These are phyloP conservation scores for Thymelicus lineola DNA, from an alignment of 2,888 invertebrate genomes.

Conservation along the genomic window DNA sequence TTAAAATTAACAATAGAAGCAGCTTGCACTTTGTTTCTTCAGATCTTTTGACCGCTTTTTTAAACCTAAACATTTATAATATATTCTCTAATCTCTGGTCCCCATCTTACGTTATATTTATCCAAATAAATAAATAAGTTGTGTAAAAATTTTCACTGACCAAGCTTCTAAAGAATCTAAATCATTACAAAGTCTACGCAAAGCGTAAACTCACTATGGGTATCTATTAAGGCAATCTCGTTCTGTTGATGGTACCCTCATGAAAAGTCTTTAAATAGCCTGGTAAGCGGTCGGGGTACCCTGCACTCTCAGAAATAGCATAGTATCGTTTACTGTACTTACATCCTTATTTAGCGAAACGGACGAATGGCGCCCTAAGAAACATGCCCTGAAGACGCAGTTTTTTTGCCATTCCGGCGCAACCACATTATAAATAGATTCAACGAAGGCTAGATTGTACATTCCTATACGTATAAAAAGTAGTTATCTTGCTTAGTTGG, in stretches of 20 bases:
- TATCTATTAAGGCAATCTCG: too few species aligned
- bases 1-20: constrained; percentile 3
- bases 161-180: too few species aligned
- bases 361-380: constrained; percentile 28
- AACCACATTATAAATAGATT: constrained; percentile 35
- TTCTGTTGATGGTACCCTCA: too few species aligned
- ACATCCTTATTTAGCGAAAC: constrained; percentile 32
- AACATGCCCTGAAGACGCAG: constrained; percentile 26
- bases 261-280: constrained; percentile 18
- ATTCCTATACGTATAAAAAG: constrained; percentile 12
- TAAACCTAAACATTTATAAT: too few species aligned
- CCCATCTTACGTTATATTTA: too few species aligned
- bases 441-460: constrained; percentile 3
- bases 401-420: constrained; percentile 34
- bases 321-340: constrained; percentile 27
- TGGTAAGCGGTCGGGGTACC: constrained; percentile 6
- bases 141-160: too few species aligned
- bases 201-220: too few species aligned
- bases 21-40: constrained; percentile 5
- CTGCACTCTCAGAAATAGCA: constrained; percentile 31
- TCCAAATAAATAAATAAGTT: too few species aligned
- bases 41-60: neutral
- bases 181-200: too few species aligned
- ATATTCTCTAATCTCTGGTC: too few species aligned
- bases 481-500: constrained; percentile 3